Percentiles rank a stretch among this genome's conserved stretches.
Evolutionary conservation across 1,140 invertebrate genomes (phyloP).

Genomic region (Drosophila arawakana): DNA sequence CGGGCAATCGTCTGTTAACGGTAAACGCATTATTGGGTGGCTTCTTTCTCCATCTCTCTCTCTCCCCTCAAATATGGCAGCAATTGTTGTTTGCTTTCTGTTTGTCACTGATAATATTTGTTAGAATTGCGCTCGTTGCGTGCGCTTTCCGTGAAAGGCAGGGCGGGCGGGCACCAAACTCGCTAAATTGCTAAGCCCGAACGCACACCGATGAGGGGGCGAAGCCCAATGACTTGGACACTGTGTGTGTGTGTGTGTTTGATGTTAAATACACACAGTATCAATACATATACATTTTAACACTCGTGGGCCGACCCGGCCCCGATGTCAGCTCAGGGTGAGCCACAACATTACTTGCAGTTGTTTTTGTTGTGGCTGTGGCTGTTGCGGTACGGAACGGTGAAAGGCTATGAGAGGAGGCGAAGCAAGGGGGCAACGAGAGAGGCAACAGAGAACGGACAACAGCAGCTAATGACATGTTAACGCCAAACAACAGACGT

Average conservation of each 20-base stretch:
- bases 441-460: conserved; percentile 34
- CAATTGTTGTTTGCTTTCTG: conserved; percentile 23
- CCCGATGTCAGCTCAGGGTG: conserved; percentile 78
- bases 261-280: conserved; percentile 21
- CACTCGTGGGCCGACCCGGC: conserved; percentile 74
- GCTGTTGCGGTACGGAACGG: conserved; percentile 67
- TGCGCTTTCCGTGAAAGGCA: conserved; percentile 29
- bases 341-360: conserved; percentile 76
- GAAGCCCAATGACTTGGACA: conserved; percentile 26
- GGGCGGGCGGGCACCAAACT: conserved; percentile 61
- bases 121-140: conserved; percentile 41
- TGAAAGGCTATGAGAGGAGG: conserved; percentile 67
- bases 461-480: conserved; percentile 76
- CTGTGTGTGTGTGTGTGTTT: conserved; percentile 9
- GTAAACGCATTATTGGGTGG: conserved; percentile 57
- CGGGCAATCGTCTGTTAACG: conserved; percentile 48
- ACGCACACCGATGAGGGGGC: conserved; percentile 30
- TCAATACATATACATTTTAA: conserved; percentile 49
- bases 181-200: conserved; percentile 61
- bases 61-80: conserved; percentile 25
- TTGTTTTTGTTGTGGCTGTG: conserved; percentile 41
- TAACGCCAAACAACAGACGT: conserved; percentile 59
- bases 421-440: conserved; percentile 6
- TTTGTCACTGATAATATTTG: conserved; percentile 47
- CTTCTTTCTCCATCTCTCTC: conserved; percentile 17